Percentiles rank a stretch among this genome's conserved stretches.
phyloP scores from a whole-genome alignment of 2,888 invertebrate species.

The Abrostola triplasia region DNA sequence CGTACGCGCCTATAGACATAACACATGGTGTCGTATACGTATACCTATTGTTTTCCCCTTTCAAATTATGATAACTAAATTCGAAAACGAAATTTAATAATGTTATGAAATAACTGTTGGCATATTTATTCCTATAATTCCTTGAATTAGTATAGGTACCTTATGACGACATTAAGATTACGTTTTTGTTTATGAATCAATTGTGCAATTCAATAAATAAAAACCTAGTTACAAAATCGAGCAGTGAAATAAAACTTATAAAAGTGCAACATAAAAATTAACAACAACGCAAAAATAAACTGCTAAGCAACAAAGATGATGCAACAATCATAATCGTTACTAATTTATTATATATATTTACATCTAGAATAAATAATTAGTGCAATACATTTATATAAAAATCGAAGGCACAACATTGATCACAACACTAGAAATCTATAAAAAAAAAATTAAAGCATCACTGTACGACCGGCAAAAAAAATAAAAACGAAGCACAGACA shows the following conservation, averaged over 20 bases:
- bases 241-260: constrained; percentile 16
- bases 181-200: constrained; percentile 22
- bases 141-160: neutral
- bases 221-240: constrained; percentile 20
- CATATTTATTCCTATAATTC: too few relatives aligned
- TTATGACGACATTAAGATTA: neutral
- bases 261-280: constrained; percentile 33
- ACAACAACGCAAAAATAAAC: constrained; percentile 31
- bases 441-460: constrained; percentile 72
- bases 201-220: constrained; percentile 3
- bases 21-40: too few relatives aligned
- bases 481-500: constrained; percentile 75
- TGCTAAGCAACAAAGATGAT: constrained; percentile 48
- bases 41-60: too few relatives aligned
- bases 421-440: constrained; percentile 53
- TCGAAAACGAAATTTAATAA: too few relatives aligned
- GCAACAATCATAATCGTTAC: constrained; percentile 47
- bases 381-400: constrained; percentile 38
- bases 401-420: constrained; percentile 37
- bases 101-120: too few relatives aligned
- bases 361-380: constrained; percentile 44
- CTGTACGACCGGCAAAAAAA: constrained; percentile 74
- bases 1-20: too few relatives aligned
- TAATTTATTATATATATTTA: constrained; percentile 49
- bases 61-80: too few relatives aligned